Conservation (phyloP, 2,888 invertebrate genomes). For the Rotaria macrura region DNA sequence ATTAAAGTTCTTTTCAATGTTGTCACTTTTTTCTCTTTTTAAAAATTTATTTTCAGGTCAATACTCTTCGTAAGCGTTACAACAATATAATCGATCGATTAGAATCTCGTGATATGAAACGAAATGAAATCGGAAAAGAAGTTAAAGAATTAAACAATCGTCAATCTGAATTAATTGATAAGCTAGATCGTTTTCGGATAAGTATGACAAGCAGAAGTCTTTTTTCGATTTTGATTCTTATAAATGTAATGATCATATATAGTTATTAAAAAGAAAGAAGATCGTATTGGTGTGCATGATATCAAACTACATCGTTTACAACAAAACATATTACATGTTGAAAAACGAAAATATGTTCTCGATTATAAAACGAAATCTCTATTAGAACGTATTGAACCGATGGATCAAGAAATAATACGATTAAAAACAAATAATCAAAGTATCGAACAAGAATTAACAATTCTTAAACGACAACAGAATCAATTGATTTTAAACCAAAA, state of each 20-base stretch:
- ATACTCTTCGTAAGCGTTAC: slow-evolving; percentile 1
- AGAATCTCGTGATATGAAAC: neutral
- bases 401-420: neutral
- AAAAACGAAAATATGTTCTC: slow-evolving; percentile 17
- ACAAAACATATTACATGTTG: slow-evolving; percentile 17
- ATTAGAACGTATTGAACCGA: slow-evolving; percentile 18
- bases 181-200: neutral
- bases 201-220: neutral
- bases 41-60: neutral
- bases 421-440: neutral
- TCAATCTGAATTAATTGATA: neutral
- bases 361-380: slow-evolving; percentile 19
- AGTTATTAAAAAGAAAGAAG: slow-evolving; percentile 19
- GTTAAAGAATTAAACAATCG: neutral
- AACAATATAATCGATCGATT: neutral
- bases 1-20: no score
- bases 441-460: slow-evolving; percentile 1
- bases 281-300: neutral
- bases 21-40: neutral
- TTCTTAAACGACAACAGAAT: slow-evolving; percentile 5
- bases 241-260: neutral
- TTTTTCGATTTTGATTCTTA: no score
- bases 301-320: neutral
- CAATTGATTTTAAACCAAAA: neutral
- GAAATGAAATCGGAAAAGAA: neutral